Evolutionary conservation across 2,797 vertebrate species (phyloP).

Genomic region (Myiothlypis coronata): DNA sequence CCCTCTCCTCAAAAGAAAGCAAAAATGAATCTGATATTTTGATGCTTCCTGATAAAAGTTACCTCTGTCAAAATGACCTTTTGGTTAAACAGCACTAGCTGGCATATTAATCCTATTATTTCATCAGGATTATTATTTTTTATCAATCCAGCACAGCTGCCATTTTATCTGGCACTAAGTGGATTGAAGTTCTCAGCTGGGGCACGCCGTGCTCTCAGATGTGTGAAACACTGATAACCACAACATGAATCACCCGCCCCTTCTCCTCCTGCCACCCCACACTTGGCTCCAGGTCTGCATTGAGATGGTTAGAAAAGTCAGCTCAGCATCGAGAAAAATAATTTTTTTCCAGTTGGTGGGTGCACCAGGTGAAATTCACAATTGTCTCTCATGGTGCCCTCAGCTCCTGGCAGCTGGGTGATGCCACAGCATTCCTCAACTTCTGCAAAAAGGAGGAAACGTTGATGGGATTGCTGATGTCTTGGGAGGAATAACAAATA

Average conservation of each 20-base stretch:
- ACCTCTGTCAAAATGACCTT: slow-evolving; percentile 46
- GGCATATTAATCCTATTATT: slow-evolving; percentile 56
- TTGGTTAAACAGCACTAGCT: slow-evolving; percentile 42
- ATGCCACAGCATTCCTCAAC: fast-evolving
- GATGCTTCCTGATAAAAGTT: slow-evolving; percentile 23
- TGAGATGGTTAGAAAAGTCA: slow-evolving; percentile 3
- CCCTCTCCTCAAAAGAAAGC: not conserved
- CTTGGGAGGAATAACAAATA: not conserved
- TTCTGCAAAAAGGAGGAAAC: not conserved
- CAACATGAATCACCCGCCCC: not conserved
- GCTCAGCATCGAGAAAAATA: slow-evolving; percentile 4
- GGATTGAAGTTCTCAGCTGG: slow-evolving; percentile 65
- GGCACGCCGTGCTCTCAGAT: not conserved
- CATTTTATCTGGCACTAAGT: slow-evolving; percentile 58
- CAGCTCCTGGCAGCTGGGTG: fast-evolving
- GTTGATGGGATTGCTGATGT: not conserved
- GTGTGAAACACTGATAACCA: slow-evolving; percentile 29
- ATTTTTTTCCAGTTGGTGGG: not conserved
- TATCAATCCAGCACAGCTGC: slow-evolving; percentile 39
- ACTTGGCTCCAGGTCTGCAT: not conserved
- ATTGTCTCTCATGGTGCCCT: not conserved
- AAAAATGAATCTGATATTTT: not conserved
- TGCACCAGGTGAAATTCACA: not conserved
- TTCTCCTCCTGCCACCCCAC: slow-evolving; percentile 14
- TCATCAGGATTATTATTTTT: not conserved